A percentile compares a stretch with the other conserved stretches of the same genome.
Conservation (phyloP, 2,113 vertebrate species). For the Callionymus lyra region DNA sequence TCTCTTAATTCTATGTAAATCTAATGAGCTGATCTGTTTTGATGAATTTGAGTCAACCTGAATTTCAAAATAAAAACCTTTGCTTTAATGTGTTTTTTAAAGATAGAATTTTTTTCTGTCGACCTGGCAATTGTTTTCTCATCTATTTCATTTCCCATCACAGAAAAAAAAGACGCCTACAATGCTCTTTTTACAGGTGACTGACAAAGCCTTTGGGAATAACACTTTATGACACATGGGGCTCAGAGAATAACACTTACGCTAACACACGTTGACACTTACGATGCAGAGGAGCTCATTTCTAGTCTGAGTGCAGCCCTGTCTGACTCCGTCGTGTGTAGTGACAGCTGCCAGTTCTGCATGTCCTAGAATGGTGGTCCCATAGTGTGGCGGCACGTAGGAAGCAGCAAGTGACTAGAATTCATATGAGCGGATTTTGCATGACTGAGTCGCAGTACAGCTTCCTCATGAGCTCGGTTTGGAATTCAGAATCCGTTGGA, state of each 20-base stretch:
- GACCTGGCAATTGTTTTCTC: too few relatives aligned
- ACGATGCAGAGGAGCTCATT: slow-evolving; percentile 47
- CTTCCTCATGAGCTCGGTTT: slow-evolving; percentile 48
- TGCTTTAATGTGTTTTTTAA: not conserved
- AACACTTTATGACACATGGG: slow-evolving; percentile 37
- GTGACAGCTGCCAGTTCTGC: slow-evolving; percentile 59
- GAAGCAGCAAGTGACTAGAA: slow-evolving; percentile 35
- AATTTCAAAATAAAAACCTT: not conserved
- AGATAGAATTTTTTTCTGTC: too few relatives aligned
- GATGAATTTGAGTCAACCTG: too few relatives aligned
- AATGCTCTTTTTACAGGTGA: slow-evolving; percentile 11
- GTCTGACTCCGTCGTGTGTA: slow-evolving; percentile 42
- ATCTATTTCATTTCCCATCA: too few relatives aligned
- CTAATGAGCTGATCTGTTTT: too few relatives aligned
- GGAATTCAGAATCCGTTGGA: too few relatives aligned
- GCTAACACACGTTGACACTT: slow-evolving; percentile 48
- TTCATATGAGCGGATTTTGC: slow-evolving; percentile 36
- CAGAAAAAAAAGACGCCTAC: not conserved
- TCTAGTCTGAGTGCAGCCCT: slow-evolving; percentile 39
- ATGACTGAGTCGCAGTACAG: slow-evolving; percentile 44
- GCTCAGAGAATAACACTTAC: slow-evolving; percentile 33
- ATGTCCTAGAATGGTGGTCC: slow-evolving; percentile 40
- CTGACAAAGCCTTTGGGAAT: slow-evolving; percentile 13
- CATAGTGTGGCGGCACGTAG: slow-evolving; percentile 22
- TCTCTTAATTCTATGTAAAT: too few relatives aligned